Evolutionary conservation across 2,888 invertebrate species (phyloP), one percentile per base, ranked within the genome.

Genomic region (Apantesis nais): DNA sequence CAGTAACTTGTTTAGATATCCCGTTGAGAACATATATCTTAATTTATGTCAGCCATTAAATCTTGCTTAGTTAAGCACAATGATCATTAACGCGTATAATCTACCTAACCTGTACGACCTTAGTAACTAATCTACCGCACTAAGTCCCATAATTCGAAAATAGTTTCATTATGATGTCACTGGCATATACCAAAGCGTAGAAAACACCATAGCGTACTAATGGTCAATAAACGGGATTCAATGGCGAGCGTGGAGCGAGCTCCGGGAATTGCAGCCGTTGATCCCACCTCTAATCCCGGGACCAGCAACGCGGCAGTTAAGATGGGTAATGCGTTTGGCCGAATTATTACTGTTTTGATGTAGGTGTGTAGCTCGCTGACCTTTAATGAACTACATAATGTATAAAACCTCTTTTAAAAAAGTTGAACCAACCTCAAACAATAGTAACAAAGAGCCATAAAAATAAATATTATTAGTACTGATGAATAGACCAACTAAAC

Each of bases 161-260:
- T 78, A 81, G 81, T 81, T 71, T 73, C 75, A 77, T 81, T 79
- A 81, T 79, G 70, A 74, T 79, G 78, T 79, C 77, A 70, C 71
- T 75, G 74, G 39, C 67, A 74, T 79, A 77, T 64, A 80, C 74
- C 74, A 78, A 72, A 81, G 80, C 75, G 73, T 79, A 82, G 79
- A 83, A 79, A 83, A 80, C 82, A 79, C 79, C 80, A 79, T 75
- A 74, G 78, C 77, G 75, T 66, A 83, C 80, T 89, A 89, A 89
- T 88, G 88, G 88, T 80, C 88, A 80, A 88, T 89, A 88, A 89
- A 89, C 85, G 83, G 81, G 86, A 84, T 85, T 85, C 82, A 76
- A 77, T 81, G 84, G 84, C 81, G 82, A 83, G 82, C 80, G 76
- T 76, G 25, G 72, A 77, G 75, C 74, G 81, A 74, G 78, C 79